Percentiles rank a stretch among this genome's conserved stretches.
These are phyloP conservation scores for Mellilla xanthometata DNA, from an alignment of 2,888 invertebrate species.

Conservation along the genomic window DNA sequence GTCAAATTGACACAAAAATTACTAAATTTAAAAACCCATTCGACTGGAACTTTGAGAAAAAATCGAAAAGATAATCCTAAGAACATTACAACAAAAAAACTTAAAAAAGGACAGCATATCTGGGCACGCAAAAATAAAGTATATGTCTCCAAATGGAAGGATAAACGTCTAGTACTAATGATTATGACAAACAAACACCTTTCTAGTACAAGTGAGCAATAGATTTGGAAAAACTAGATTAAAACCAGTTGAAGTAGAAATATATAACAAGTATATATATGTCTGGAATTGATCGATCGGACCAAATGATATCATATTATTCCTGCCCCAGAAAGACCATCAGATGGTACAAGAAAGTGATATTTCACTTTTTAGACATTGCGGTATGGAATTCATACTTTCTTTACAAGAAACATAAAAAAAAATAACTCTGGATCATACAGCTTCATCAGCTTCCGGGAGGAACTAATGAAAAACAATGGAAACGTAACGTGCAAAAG, in stretches of 20 bases:
- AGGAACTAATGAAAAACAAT: constrained; percentile 16
- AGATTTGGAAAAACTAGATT: constrained; percentile 3
- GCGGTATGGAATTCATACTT: constrained; percentile 12
- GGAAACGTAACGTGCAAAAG: constrained; percentile 6
- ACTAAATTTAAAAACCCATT: constrained; percentile 12
- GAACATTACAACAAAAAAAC: too few relatives aligned
- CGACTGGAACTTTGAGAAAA: constrained; percentile 1
- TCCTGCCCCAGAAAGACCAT: constrained; percentile 22
- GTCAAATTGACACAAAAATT: constrained; percentile 12
- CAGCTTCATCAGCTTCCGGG: constrained; percentile 9
- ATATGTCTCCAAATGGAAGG: constrained; percentile 31
- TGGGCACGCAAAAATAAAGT: too few relatives aligned
- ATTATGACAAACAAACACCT: constrained; percentile 40
- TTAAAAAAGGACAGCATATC: too few relatives aligned
- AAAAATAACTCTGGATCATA: constrained; percentile 4
- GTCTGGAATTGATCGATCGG: constrained; percentile 21
- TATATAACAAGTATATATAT: constrained; percentile 15
- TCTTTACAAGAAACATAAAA: constrained; percentile 4
- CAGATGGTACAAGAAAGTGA: constrained; percentile 16
- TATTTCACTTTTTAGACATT: constrained; percentile 13
- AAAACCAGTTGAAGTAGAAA: constrained; percentile 16
- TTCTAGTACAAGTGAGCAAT: constrained; percentile 8
- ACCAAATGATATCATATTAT: constrained; percentile 19
- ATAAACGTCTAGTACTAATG: constrained; percentile 38
- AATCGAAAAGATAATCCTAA: too few relatives aligned